A percentile compares a stretch with the other conserved stretches of the same genome.
These are phyloP conservation scores for Conus ventricosus DNA, from an alignment of 1,140 invertebrate species.

Conservation along the genomic window DNA sequence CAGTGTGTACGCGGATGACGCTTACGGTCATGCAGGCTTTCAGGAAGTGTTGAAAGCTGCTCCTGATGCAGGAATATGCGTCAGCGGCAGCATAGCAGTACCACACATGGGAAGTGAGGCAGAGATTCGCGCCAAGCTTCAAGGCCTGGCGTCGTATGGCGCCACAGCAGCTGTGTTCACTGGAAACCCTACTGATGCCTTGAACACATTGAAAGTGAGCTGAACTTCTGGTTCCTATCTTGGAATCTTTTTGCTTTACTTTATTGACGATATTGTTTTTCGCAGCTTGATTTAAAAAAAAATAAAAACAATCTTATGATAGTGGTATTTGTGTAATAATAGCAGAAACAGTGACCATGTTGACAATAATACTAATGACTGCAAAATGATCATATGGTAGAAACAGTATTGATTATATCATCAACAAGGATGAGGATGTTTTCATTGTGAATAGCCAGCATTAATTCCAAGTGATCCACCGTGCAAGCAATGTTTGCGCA, in stretches of 20 bases:
- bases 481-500: no score
- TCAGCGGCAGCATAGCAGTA: slow-evolving; percentile 43
- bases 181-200: slow-evolving; percentile 37
- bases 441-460: no score
- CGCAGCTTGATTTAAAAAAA: no score
- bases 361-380: no score
- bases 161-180: slow-evolving; percentile 55
- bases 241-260: no score
- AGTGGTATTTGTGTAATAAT: no score
- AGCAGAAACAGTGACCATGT: no score
- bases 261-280: not conserved
- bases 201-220: slow-evolving; percentile 27
- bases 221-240: not conserved
- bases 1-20: slow-evolving; percentile 68
- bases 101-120: slow-evolving; percentile 24
- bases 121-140: slow-evolving; percentile 40
- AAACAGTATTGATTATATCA: no score
- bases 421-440: no score
- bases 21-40: slow-evolving; percentile 61
- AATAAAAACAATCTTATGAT: no score
- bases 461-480: no score
- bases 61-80: slow-evolving; percentile 54
- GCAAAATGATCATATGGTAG: no score
- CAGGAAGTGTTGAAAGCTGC: slow-evolving; percentile 59
- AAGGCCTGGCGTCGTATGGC: slow-evolving; percentile 38